A percentile compares a stretch with the other conserved stretches of the same genome.
Conservation (phyloP, 2,888 invertebrate species). For the Serrognathus titanus region DNA sequence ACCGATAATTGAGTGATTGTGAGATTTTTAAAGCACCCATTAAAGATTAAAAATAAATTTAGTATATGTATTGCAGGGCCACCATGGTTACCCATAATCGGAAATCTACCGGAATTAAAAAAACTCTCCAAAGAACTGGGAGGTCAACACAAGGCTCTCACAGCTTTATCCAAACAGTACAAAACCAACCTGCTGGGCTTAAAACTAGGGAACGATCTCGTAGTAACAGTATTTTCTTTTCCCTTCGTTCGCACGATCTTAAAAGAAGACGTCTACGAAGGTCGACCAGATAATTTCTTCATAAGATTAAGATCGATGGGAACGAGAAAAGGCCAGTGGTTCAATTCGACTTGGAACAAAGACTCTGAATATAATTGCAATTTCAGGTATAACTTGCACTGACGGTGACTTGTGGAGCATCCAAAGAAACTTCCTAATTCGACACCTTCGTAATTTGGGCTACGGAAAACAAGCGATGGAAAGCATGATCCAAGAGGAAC, state of each 20-base stretch:
- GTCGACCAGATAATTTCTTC: slow-evolving; percentile 65
- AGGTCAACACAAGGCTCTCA: slow-evolving; percentile 54
- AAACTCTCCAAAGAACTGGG: slow-evolving; percentile 43
- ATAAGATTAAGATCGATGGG: slow-evolving; percentile 62
- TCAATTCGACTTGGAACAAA: neutral
- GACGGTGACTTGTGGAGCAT: slow-evolving; percentile 55
- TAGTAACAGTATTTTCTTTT: slow-evolving; percentile 56
- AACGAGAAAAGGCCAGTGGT: slow-evolving; percentile 50
- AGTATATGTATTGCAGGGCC: slow-evolving; percentile 44
- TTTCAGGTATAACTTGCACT: slow-evolving; percentile 56
- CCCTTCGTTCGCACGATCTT: slow-evolving; percentile 54
- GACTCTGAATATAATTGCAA: neutral
- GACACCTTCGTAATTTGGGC: slow-evolving; percentile 52
- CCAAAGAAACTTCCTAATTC: slow-evolving; percentile 53
- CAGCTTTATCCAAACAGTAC: slow-evolving; percentile 49
- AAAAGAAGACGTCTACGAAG: slow-evolving; percentile 58
- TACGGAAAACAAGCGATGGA: slow-evolving; percentile 54
- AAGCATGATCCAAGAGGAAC: slow-evolving; percentile 51
- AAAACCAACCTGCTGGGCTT: slow-evolving; percentile 56
- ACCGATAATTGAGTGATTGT: too few relatives aligned
- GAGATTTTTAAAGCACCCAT: too few relatives aligned
- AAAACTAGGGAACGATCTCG: slow-evolving; percentile 54
- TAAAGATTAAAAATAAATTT: too few relatives aligned
- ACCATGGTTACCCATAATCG: slow-evolving; percentile 48
- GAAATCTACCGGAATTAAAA: slow-evolving; percentile 43